phyloP scores from a whole-genome alignment of 2,113 vertebrate species.

The Apus apus region DNA sequence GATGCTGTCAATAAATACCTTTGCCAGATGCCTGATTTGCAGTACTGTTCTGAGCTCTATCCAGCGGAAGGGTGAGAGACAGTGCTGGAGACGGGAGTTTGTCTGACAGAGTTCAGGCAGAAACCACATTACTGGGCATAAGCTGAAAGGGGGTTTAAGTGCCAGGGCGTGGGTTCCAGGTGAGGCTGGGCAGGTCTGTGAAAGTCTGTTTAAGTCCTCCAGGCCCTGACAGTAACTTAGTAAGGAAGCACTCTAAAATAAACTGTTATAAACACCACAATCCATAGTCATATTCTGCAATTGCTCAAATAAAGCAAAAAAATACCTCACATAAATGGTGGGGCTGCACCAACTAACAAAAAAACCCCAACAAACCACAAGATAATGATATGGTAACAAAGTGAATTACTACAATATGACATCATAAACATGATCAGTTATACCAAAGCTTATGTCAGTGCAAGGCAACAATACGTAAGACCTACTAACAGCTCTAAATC shows the following conservation, averaged over 20 bases:
- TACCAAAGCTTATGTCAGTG: background rate
- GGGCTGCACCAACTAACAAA: background rate
- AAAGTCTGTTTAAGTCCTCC: background rate
- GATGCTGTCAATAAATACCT: background rate
- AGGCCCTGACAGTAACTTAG: background rate
- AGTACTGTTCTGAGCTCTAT: background rate
- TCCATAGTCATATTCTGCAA: background rate
- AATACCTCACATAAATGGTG: background rate
- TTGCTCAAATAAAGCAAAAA: background rate
- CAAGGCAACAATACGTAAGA: background rate
- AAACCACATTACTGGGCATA: background rate
- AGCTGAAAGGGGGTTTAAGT: rapidly evolving
- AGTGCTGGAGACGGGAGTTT: background rate
- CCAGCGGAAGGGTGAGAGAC: background rate
- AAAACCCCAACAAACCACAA: no score
- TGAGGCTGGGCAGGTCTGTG: background rate
- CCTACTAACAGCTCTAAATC: background rate
- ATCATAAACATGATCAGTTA: background rate
- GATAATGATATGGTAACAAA: background rate
- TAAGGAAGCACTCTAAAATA: background rate
- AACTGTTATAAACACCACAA: background rate
- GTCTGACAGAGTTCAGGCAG: background rate
- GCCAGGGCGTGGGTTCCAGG: background rate
- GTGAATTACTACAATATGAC: background rate
- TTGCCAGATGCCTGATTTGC: background rate